Percentiles rank a stretch among this genome's conserved stretches.
phyloP scores from a whole-genome alignment of 2,113 vertebrate species.

The Cryptomyrus ogoouensis region DNA sequence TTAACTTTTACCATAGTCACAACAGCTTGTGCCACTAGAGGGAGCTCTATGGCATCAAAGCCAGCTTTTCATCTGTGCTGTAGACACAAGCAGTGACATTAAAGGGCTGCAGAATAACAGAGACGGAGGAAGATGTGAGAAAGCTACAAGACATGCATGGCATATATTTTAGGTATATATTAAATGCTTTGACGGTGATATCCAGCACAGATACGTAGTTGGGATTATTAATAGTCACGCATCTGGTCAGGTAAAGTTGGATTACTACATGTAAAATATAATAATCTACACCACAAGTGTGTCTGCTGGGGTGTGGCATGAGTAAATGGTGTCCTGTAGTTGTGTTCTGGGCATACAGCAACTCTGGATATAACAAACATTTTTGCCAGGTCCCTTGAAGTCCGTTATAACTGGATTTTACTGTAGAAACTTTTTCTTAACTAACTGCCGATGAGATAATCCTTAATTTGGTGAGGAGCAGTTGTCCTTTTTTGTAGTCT shows the following conservation, averaged over 20 bases:
- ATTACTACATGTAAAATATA: too few relatives aligned
- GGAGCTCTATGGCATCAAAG: constrained; percentile 40
- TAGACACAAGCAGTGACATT: background rate
- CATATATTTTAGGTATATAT: background rate
- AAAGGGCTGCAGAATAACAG: constrained; percentile 2
- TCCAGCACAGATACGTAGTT: too few relatives aligned
- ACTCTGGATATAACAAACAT: too few relatives aligned
- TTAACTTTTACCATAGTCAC: background rate
- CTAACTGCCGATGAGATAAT: background rate
- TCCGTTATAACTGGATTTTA: too few relatives aligned
- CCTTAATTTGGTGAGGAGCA: background rate
- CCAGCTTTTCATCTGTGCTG: background rate
- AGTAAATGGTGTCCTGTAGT: too few relatives aligned
- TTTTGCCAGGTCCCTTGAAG: too few relatives aligned
- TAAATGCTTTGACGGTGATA: background rate
- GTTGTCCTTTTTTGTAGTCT: background rate
- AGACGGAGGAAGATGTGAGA: constrained; percentile 6
- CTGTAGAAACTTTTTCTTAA: background rate
- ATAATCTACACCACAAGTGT: too few relatives aligned
- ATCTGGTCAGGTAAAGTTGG: too few relatives aligned
- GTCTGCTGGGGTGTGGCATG: too few relatives aligned
- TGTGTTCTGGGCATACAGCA: too few relatives aligned
- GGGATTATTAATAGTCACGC: too few relatives aligned
- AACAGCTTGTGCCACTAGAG: constrained; percentile 49
- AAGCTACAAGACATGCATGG: background rate